Base-by-base conservation (phyloP, 2,797 vertebrate species). In the Enoplosus armatus region DNA sequence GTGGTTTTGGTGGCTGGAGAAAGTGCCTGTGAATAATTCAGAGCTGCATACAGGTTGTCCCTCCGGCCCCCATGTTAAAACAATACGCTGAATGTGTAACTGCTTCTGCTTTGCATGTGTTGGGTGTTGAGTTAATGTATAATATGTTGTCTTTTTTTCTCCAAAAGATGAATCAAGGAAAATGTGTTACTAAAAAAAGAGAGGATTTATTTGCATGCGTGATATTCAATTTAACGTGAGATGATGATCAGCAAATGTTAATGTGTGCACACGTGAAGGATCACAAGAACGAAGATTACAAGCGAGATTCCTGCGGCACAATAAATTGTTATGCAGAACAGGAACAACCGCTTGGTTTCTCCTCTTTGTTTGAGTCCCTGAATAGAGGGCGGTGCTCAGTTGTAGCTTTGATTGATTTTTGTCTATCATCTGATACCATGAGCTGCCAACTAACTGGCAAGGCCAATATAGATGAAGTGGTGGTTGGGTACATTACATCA, bases 1-100 rank as follows among this genome's bases (percentile, higher is more conserved):
- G 87, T 80, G 81, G 86, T 88, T 91, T 89, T 85, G 84, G 90
- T 93, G 93, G 91, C 89, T 83, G 85, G 90, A 91, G 93, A 96
- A 95, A 95, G 95, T 94, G 90, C 77, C 90, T 87, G 92, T 96
- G 91, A 95, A 96, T 96, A 92, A 95, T 94, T 95, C 88, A 96
- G 88, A 79, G 79, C 66, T 45, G 64, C 69, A 84, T 71, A 79
- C 85, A 87, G 75, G 78, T 80, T 53, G 53, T 85, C 76, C 85
- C 82, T 81, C 24, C 5, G 56, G 72, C 60, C 80, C 35, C 43
- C 14, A 20, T 85, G 75, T 66, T 84, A 79, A 88, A 80, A 82
- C 77, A 68, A 60, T 73, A 35, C 65, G 82, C 85, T 82, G 24
- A 88, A 89, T 85, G 85, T 75, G 33, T 82, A 78, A 72, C 60